Conservation (phyloP, 2,797 vertebrate species). For the Dryobates pubescens region DNA sequence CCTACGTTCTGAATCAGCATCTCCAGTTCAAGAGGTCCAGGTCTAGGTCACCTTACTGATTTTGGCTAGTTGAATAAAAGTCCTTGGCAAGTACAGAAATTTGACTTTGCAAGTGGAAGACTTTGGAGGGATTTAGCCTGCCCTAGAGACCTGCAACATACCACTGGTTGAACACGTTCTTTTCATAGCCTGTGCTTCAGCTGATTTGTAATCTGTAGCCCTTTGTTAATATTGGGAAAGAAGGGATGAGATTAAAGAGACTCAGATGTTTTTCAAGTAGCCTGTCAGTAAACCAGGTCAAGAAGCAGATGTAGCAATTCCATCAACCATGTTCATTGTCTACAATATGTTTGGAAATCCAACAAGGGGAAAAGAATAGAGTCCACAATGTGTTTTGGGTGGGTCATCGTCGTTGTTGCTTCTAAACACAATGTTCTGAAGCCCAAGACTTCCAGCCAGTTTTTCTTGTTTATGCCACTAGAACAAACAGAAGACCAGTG, state of each 20-base stretch:
- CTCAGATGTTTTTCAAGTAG: neutral
- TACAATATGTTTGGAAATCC: neutral
- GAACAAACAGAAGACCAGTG: neutral
- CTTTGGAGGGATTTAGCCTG: neutral
- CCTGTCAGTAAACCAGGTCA: constrained; percentile 19
- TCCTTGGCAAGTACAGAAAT: neutral
- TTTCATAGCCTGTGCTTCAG: neutral
- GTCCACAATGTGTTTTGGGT: neutral
- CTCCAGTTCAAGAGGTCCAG: neutral
- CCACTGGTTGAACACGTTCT: neutral
- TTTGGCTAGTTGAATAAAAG: neutral
- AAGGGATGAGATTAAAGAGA: neutral
- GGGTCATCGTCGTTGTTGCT: neutral
- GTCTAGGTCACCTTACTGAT: neutral
- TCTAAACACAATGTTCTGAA: neutral
- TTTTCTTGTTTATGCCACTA: neutral
- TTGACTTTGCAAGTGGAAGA: neutral
- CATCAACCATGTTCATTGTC: neutral
- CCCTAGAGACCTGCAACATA: neutral
- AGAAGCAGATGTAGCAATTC: constrained; percentile 3
- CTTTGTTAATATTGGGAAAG: neutral
- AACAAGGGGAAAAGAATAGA: neutral
- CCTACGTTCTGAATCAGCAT: neutral
- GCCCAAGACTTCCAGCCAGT: neutral
- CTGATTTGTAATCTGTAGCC: neutral